A percentile compares a stretch with the other conserved stretches of the same genome.
phyloP scores from a whole-genome alignment of 2,888 invertebrate genomes.

The Diarsia rubi region DNA sequence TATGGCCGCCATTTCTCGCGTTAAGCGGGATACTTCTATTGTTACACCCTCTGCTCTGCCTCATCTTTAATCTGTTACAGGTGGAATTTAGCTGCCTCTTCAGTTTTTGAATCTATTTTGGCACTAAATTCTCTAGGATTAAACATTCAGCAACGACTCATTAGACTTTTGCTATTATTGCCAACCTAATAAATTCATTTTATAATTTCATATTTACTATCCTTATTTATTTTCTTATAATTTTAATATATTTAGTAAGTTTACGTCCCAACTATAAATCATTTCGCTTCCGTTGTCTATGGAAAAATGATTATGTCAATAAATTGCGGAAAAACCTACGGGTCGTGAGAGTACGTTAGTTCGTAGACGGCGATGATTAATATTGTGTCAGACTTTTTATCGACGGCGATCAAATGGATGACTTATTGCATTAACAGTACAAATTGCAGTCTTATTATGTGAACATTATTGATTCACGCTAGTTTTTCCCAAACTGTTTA shows the following conservation, averaged over 20 bases:
- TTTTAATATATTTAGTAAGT: constrained; percentile 33
- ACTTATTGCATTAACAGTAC: constrained; percentile 47
- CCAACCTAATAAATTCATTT: not conserved
- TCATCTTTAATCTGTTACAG: constrained; percentile 57
- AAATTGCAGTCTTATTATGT: constrained; percentile 33
- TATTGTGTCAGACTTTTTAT: constrained; percentile 58
- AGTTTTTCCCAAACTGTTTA: constrained; percentile 30
- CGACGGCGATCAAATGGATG: constrained; percentile 49
- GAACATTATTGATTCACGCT: constrained; percentile 42
- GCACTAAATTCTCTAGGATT: constrained; percentile 14
- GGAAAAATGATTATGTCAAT: constrained; percentile 56
- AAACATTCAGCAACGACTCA: not conserved
- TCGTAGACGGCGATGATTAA: constrained; percentile 59
- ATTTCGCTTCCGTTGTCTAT: constrained; percentile 65
- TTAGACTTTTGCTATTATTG: not conserved
- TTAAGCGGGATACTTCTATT: constrained; percentile 19
- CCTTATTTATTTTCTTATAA: constrained; percentile 19
- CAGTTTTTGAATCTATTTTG: constrained; percentile 17
- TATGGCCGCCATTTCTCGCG: constrained; percentile 11
- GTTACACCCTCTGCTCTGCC: constrained; percentile 40
- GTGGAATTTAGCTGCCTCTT: constrained; percentile 46
- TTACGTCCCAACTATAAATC: constrained; percentile 60
- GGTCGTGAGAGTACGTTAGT: constrained; percentile 57
- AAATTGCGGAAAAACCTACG: constrained; percentile 52
- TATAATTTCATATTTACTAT: not conserved